phyloP scores from a whole-genome alignment of 2,888 invertebrate species.

The Oconnorella tubifera region DNA sequence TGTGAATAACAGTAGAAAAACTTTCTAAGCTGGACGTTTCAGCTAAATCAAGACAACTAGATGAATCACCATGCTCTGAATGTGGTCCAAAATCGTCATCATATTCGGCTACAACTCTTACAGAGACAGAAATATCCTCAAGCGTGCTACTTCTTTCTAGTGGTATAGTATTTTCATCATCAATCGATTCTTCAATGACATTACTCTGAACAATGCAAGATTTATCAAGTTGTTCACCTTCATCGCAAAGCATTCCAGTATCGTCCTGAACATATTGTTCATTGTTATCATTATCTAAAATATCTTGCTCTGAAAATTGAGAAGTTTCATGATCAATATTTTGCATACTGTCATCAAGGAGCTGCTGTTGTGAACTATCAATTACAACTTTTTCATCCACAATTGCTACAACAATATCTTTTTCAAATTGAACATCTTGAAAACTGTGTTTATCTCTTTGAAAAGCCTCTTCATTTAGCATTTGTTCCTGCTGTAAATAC shows the following conservation, averaged over 20 bases:
- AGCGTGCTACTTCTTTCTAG: background rate
- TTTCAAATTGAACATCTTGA: background rate
- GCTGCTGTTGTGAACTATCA: too few species aligned
- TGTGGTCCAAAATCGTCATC: background rate
- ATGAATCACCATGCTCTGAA: slow-evolving; percentile 3
- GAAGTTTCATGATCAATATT: background rate
- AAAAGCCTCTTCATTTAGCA: too few species aligned
- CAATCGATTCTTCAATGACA: background rate
- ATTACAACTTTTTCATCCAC: too few species aligned
- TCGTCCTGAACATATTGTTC: background rate
- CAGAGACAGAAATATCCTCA: background rate
- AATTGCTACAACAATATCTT: too few species aligned
- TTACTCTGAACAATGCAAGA: background rate
- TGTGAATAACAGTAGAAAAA: slow-evolving; percentile 53
- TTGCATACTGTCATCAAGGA: background rate
- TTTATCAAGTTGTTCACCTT: background rate
- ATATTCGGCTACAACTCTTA: background rate
- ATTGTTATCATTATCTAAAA: too few species aligned
- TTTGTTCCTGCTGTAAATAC: too few species aligned
- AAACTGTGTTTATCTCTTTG: background rate
- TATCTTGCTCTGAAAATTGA: background rate
- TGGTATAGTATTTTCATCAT: too few species aligned
- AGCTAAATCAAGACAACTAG: slow-evolving; percentile 37
- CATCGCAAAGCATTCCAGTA: background rate
- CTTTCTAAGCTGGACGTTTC: slow-evolving; percentile 54